Percentiles rank a stretch among this genome's conserved stretches.
Conservation (phyloP, 2,113 vertebrate genomes). For the Turnix velox region DNA sequence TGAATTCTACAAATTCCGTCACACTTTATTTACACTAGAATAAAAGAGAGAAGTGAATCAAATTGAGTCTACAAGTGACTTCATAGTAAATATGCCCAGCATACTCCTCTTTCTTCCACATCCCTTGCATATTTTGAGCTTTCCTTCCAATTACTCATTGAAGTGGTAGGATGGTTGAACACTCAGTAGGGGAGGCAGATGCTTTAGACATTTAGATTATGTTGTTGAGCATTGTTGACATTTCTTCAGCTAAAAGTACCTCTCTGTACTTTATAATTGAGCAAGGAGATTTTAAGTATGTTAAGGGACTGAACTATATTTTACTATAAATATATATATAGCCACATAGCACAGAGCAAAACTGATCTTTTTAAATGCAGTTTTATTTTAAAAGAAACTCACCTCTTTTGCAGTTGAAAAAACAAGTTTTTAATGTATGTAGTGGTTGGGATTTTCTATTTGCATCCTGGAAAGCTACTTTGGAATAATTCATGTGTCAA, state of each 20-base stretch:
- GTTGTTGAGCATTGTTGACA: background rate
- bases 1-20: background rate
- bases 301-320: background rate
- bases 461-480: background rate
- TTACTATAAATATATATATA: background rate
- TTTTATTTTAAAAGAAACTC: background rate
- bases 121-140: background rate
- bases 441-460: background rate
- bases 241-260: background rate
- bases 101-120: background rate
- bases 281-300: background rate
- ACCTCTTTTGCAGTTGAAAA: background rate
- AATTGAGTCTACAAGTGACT: background rate
- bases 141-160: background rate
- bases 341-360: background rate
- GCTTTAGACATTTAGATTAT: background rate
- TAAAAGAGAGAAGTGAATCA: background rate
- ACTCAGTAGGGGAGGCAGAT: background rate
- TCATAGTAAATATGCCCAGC: background rate
- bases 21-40: background rate
- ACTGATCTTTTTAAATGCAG: background rate
- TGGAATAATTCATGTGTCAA: background rate
- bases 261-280: background rate
- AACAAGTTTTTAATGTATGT: background rate
- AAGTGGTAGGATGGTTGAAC: background rate